Conservation (phyloP, 2,113 vertebrate species). For the Gadus chalcogrammus region DNA sequence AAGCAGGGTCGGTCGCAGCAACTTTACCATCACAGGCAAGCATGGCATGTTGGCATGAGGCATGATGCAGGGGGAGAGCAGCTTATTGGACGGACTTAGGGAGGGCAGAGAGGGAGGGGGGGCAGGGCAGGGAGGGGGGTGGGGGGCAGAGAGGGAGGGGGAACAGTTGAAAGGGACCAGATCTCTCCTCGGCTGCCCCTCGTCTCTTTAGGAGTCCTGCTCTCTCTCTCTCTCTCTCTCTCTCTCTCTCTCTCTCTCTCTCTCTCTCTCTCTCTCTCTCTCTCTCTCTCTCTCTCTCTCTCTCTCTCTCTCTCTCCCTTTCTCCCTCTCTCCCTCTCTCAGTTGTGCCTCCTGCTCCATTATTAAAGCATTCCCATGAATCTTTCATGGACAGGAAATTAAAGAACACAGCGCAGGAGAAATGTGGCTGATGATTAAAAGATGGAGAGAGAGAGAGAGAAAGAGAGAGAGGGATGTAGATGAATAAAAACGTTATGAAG, state of each 20-base stretch:
- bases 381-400: conserved; percentile 73
- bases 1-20: too few relatives aligned
- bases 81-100: too few relatives aligned
- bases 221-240: conserved; percentile 14
- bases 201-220: conserved; percentile 14
- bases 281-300: conserved; percentile 2
- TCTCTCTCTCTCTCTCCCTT: conserved; percentile 41
- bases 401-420: conserved; percentile 53
- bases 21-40: too few relatives aligned
- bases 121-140: conserved; percentile 2
- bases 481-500: too few relatives aligned
- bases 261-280: too few relatives aligned
- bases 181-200: conserved; percentile 6
- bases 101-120: neutral
- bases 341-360: conserved; percentile 56
- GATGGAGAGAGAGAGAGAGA: conserved; percentile 14
- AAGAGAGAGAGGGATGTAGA: too few relatives aligned
- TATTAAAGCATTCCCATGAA: conserved; percentile 64
- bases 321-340: conserved; percentile 41
- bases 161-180: conserved; percentile 3
- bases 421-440: conserved; percentile 33
- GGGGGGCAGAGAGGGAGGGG: conserved; percentile 19
- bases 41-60: too few relatives aligned
- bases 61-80: too few relatives aligned
- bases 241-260: too few relatives aligned